Conservation (phyloP, 92 coral and sea anemone genomes). For the Siderastrea radians region DNA sequence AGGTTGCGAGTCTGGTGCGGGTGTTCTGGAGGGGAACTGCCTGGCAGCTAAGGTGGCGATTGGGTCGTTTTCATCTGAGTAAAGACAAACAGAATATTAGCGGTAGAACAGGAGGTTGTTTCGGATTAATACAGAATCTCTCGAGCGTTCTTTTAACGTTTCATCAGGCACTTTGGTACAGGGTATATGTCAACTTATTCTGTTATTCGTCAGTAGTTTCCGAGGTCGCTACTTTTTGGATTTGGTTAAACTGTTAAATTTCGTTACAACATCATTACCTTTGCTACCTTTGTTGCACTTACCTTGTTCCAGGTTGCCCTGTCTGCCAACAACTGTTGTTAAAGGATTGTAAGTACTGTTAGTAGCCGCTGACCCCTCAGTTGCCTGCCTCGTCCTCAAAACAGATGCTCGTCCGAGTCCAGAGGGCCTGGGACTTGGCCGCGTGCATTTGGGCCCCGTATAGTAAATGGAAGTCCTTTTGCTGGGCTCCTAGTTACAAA, state of each 20-base stretch:
- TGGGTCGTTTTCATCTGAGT: conserved; percentile 11
- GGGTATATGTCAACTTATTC: too few species aligned
- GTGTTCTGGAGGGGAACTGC: background rate
- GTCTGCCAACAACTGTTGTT: conserved; percentile 67
- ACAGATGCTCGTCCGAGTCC: conserved; percentile 32
- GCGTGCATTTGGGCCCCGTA: conserved; percentile 70
- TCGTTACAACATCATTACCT: too few species aligned
- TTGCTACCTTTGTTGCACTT: background rate
- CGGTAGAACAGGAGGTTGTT: background rate
- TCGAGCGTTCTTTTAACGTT: too few species aligned
- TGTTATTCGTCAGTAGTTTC: too few species aligned
- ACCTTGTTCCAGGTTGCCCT: conserved; percentile 37
- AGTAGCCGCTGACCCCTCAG: background rate
- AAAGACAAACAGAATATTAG: background rate
- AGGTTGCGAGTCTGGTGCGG: conserved; percentile 1
- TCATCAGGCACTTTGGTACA: too few species aligned
- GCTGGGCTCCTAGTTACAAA: conserved; percentile 9
- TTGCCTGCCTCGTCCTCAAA: background rate
- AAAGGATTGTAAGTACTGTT: conserved; percentile 47
- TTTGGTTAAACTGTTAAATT: too few species aligned
- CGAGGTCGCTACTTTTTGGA: too few species aligned
- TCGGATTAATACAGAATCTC: too few species aligned
- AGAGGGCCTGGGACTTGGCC: conserved; percentile 34
- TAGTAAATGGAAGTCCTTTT: conserved; percentile 79
- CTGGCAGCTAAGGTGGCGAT: conserved; percentile 2